Percentiles rank a stretch among this genome's conserved stretches.
These are phyloP conservation scores for Hyphantria cunea DNA, from an alignment of 1,140 invertebrate genomes.

Conservation along the genomic window DNA sequence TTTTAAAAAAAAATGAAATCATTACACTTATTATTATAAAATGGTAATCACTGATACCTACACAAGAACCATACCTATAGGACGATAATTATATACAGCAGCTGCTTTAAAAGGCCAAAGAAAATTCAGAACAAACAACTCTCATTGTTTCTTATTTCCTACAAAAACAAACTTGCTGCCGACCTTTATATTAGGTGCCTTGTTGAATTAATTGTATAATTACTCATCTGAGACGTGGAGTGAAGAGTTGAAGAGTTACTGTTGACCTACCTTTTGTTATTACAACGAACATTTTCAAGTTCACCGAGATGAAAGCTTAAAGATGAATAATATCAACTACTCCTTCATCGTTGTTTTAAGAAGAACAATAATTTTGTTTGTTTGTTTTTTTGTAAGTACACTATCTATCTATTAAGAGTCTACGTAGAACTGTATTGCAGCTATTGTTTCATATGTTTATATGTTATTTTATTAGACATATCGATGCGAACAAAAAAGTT, in stretches of 20 bases:
- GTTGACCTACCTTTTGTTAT: constrained; percentile 12
- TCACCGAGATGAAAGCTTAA: constrained; percentile 3
- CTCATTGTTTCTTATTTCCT: constrained; percentile 56
- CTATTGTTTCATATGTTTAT: too few species aligned
- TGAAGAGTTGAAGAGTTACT: constrained; percentile 41
- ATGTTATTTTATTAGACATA: too few species aligned
- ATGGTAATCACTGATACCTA: constrained; percentile 6
- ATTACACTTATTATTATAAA: too few species aligned
- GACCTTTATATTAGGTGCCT: constrained; percentile 58
- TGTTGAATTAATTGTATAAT: constrained; percentile 70
- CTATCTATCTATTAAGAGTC: too few species aligned
- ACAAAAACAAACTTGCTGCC: constrained; percentile 56
- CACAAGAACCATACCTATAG: constrained; percentile 13
- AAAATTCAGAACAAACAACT: constrained; percentile 51
- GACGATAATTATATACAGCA: constrained; percentile 41
- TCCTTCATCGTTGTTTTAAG: too few species aligned
- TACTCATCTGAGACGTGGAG: constrained; percentile 48
- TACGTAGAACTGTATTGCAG: too few species aligned
- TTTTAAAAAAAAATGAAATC: too few species aligned
- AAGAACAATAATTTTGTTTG: too few species aligned
- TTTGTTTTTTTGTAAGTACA: too few species aligned
- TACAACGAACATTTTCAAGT: constrained; percentile 16
- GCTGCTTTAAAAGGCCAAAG: constrained; percentile 35
- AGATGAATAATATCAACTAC: not conserved
- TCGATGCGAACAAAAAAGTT: too few species aligned